phyloP scores from a whole-genome alignment of 2,888 invertebrate species.

The Plebejus argus region DNA sequence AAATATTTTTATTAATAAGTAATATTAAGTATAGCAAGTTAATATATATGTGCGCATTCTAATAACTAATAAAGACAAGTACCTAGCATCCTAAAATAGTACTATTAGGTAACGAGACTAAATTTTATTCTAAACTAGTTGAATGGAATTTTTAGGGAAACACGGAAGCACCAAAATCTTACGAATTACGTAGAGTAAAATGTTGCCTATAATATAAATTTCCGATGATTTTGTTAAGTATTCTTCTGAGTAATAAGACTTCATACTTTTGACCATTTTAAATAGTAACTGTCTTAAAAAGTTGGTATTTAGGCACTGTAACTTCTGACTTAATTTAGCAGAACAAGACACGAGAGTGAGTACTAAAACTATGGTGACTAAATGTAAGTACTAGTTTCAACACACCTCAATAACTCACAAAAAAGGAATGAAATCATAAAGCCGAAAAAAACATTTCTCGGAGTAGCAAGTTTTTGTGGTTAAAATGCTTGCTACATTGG shows the following conservation, averaged over 20 bases:
- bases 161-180: background rate
- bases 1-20: too few species aligned
- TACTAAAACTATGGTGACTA: background rate
- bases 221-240: background rate
- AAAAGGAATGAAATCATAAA: too few species aligned
- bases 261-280: background rate
- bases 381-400: background rate
- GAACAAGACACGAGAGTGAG: background rate
- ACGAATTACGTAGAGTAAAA: background rate
- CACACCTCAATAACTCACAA: background rate
- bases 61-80: background rate
- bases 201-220: background rate
- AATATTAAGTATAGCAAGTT: background rate
- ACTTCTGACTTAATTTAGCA: background rate
- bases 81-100: background rate
- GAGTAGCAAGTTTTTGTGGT: too few species aligned
- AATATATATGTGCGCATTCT: background rate
- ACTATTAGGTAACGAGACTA: background rate
- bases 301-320: background rate
- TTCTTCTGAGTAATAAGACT: background rate
- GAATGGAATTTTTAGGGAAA: background rate
- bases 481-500: too few species aligned
- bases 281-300: background rate
- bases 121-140: background rate
- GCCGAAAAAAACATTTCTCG: too few species aligned